Conservation (phyloP, 2,113 vertebrate genomes). For the Callospermophilus lateralis region DNA sequence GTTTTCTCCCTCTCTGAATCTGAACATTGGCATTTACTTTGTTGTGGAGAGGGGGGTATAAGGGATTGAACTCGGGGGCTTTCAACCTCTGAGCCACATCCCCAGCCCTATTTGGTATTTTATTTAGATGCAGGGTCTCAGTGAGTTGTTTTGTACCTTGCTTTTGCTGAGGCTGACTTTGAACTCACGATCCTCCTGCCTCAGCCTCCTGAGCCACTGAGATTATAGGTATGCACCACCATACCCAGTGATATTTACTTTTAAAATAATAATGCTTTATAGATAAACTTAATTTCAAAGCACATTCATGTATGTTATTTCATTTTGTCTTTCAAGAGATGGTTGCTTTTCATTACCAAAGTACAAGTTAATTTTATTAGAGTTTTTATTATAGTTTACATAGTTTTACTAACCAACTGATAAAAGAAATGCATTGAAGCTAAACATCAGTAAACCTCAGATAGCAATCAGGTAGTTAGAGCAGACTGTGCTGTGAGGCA, state of each 20-base stretch:
- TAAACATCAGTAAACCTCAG: neutral
- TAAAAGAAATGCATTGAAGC: conserved; percentile 30
- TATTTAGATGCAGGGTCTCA: no score
- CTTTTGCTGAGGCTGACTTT: no score
- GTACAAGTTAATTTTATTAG: neutral
- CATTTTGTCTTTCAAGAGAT: conserved; percentile 48
- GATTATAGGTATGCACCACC: no score
- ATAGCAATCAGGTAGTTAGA: no score
- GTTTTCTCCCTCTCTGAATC: neutral
- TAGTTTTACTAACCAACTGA: conserved; percentile 17
- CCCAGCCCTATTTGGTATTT: no score
- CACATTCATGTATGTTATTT: neutral
- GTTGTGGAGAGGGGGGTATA: no score
- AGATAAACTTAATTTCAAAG: conserved; percentile 25
- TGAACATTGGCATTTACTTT: conserved; percentile 9
- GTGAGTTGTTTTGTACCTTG: no score
- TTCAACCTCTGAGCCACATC: no score
- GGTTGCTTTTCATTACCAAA: neutral
- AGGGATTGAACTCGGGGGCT: no score
- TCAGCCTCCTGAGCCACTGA: no score
- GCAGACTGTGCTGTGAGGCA: no score
- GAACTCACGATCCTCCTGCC: no score
- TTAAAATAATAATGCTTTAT: neutral
- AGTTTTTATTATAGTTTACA: neutral
- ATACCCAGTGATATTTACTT: neutral